phyloP scores from a whole-genome alignment of 1,140 invertebrate species.

The Neodiprion virginianus region DNA sequence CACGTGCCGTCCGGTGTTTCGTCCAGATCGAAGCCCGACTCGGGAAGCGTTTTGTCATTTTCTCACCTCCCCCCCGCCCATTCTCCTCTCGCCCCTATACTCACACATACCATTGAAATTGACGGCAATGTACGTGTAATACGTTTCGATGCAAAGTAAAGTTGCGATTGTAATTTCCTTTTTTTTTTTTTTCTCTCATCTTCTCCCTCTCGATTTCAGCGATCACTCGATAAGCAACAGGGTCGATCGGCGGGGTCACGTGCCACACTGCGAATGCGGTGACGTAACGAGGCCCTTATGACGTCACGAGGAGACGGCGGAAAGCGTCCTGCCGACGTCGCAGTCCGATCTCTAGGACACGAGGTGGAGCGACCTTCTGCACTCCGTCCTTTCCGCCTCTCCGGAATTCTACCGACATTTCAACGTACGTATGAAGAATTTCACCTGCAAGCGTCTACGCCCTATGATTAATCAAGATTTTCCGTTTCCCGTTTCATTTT shows the following conservation, averaged over 20 bases:
- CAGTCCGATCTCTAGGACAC: slow-evolving; percentile 53
- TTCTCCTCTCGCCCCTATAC: no score
- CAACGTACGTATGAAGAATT: background rate
- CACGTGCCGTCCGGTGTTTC: no score
- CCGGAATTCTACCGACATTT: background rate
- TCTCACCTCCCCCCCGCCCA: no score
- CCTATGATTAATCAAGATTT: no score
- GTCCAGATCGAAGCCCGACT: no score
- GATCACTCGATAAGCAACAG: slow-evolving; percentile 70
- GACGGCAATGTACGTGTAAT: no score
- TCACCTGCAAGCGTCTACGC: background rate
- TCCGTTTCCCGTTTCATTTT: no score
- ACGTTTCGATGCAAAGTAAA: no score
- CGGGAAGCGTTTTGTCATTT: no score
- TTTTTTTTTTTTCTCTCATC: slow-evolving; percentile 12
- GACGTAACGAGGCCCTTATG: slow-evolving; percentile 68
- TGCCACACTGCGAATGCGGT: slow-evolving; percentile 61
- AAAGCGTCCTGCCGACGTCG: slow-evolving; percentile 66
- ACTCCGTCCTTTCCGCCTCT: slow-evolving; percentile 13
- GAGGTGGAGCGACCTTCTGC: slow-evolving; percentile 14
- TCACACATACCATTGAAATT: no score
- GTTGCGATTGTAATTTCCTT: background rate
- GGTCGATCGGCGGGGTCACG: slow-evolving; percentile 66
- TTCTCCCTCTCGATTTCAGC: slow-evolving; percentile 56
- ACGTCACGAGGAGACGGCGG: slow-evolving; percentile 70